phyloP scores from a whole-genome alignment of 2,888 invertebrate species.

The Hipparchia sbordonii region DNA sequence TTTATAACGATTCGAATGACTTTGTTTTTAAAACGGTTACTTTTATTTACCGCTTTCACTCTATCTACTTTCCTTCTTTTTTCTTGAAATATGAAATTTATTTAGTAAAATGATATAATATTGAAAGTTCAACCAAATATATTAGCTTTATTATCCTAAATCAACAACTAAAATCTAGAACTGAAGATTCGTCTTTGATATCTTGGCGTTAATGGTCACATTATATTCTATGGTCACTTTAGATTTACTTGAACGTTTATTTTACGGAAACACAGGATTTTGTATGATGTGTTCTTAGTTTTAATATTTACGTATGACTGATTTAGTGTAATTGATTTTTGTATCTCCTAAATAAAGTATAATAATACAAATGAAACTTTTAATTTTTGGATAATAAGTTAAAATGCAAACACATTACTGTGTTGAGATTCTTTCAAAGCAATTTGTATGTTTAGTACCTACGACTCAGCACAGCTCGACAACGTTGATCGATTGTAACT shows the following conservation, averaged over 20 bases:
- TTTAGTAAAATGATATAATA: background rate
- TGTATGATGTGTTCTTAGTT: slow-evolving; percentile 49
- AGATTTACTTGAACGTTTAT: slow-evolving; percentile 20
- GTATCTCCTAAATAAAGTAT: slow-evolving; percentile 62
- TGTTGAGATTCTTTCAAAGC: background rate
- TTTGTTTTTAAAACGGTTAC: background rate
- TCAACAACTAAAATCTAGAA: background rate
- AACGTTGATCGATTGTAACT: background rate
- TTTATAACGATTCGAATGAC: too few species aligned
- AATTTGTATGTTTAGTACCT: background rate
- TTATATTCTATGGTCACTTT: background rate
- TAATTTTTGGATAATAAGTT: slow-evolving; percentile 43
- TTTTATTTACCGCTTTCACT: background rate
- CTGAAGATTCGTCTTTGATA: background rate
- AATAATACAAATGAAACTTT: slow-evolving; percentile 48
- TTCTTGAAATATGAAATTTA: background rate
- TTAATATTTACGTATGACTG: slow-evolving; percentile 68
- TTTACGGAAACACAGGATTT: slow-evolving; percentile 42
- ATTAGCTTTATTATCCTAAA: slow-evolving; percentile 23
- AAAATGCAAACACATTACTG: background rate
- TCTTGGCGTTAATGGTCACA: background rate
- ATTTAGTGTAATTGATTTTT: slow-evolving; percentile 64
- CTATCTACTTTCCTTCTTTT: background rate
- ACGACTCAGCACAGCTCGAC: background rate
- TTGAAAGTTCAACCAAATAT: slow-evolving; percentile 29